Conservation (phyloP, 1,140 invertebrate genomes). For the Melanaphis sacchari region DNA sequence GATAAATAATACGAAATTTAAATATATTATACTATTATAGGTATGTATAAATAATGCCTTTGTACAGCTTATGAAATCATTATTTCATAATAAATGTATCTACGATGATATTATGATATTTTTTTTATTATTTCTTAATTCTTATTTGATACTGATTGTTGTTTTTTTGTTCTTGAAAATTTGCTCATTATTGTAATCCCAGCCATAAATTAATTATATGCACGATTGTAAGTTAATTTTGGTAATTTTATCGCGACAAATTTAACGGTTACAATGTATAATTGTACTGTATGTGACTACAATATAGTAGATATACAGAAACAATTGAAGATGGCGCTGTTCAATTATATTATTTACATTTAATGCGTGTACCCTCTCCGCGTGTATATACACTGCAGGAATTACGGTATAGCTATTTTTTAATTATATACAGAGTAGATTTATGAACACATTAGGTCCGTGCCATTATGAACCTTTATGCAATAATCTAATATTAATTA, state of each 20-base stretch:
- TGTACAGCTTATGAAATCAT: no score
- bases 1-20: no score
- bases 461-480: not conserved
- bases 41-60: no score
- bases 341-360: not conserved
- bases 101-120: no score
- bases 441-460: slow-evolving; percentile 4
- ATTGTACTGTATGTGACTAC: not conserved
- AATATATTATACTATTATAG: no score
- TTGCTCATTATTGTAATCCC: not conserved
- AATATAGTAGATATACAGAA: not conserved
- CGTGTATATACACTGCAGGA: not conserved
- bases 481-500: slow-evolving; percentile 35
- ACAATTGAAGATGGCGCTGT: not conserved
- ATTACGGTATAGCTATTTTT: slow-evolving; percentile 26
- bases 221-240: not conserved
- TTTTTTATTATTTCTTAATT: not conserved
- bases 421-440: slow-evolving; percentile 8
- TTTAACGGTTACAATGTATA: not conserved
- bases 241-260: not conserved
- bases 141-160: not conserved
- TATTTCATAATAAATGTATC: no score
- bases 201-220: not conserved
- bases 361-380: not conserved
- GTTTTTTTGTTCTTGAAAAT: not conserved